phyloP scores from a whole-genome alignment of 1,140 invertebrate genomes.

The Mercenaria mercenaria region DNA sequence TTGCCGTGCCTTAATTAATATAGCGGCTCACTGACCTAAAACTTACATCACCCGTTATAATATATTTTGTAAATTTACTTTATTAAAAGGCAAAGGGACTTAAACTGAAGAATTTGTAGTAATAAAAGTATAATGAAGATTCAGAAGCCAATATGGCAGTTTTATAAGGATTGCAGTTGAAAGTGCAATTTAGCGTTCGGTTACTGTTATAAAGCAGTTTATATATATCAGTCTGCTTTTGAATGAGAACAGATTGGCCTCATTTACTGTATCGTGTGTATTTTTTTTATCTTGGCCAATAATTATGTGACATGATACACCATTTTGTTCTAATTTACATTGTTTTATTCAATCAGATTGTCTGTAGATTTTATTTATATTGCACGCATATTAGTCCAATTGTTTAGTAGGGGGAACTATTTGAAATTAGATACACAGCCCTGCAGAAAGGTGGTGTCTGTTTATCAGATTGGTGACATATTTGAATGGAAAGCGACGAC shows the following conservation, averaged over 20 bases:
- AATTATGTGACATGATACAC: not conserved
- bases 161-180: no score
- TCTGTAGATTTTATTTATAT: not conserved
- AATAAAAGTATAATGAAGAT: no score
- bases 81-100: no score
- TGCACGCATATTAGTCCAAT: slow-evolving; percentile 28
- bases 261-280: not conserved
- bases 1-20: no score
- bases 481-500: not conserved
- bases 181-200: no score
- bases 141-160: no score
- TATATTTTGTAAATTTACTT: no score
- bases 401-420: not conserved
- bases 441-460: slow-evolving; percentile 14
- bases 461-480: not conserved
- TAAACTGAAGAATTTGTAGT: no score
- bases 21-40: no score
- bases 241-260: not conserved
- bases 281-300: not conserved
- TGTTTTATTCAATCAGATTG: slow-evolving; percentile 12
- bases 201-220: no score
- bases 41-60: no score
- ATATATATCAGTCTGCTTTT: no score
- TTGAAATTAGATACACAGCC: not conserved
- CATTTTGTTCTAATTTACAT: not conserved